phyloP scores from a whole-genome alignment of 2,113 vertebrate species.

The Ariopsis seemanni region DNA sequence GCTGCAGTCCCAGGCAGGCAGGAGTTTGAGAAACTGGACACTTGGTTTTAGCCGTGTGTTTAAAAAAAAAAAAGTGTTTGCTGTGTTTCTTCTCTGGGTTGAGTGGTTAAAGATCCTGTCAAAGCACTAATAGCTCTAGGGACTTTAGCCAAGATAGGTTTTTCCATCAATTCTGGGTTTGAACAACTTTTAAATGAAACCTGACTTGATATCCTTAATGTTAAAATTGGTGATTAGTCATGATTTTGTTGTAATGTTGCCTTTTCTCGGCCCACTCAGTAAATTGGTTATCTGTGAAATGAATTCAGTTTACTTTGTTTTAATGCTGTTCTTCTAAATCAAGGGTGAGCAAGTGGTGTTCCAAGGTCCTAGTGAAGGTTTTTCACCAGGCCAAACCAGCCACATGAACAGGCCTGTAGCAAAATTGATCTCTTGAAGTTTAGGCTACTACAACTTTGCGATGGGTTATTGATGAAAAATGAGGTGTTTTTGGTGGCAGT shows the following conservation, averaged over 20 bases:
- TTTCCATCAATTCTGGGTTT: not conserved
- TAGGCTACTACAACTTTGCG: too few relatives aligned
- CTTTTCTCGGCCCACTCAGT: not conserved
- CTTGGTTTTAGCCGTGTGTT: not conserved
- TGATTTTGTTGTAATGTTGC: not conserved
- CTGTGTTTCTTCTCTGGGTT: not conserved
- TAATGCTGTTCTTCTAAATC: not conserved
- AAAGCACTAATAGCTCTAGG: not conserved
- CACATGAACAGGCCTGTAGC: too few relatives aligned
- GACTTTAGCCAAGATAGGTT: not conserved
- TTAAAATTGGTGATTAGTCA: not conserved
- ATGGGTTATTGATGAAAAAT: too few relatives aligned
- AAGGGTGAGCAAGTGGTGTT: not conserved
- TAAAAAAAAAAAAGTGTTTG: not conserved
- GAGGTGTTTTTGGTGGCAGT: too few relatives aligned
- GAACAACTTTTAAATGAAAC: not conserved
- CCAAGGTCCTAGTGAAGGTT: not conserved
- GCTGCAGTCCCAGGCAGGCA: slow-evolving; percentile 6
- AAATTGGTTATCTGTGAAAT: not conserved
- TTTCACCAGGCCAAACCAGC: not conserved
- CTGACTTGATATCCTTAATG: not conserved
- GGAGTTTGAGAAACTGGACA: not conserved
- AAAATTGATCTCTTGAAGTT: too few relatives aligned
- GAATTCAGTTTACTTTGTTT: not conserved
- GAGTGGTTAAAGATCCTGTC: not conserved